A percentile compares a stretch with the other conserved stretches of the same genome.
Evolutionary conservation across 2,888 invertebrate genomes (phyloP).

Genomic region (Auanema freiburgensis): DNA sequence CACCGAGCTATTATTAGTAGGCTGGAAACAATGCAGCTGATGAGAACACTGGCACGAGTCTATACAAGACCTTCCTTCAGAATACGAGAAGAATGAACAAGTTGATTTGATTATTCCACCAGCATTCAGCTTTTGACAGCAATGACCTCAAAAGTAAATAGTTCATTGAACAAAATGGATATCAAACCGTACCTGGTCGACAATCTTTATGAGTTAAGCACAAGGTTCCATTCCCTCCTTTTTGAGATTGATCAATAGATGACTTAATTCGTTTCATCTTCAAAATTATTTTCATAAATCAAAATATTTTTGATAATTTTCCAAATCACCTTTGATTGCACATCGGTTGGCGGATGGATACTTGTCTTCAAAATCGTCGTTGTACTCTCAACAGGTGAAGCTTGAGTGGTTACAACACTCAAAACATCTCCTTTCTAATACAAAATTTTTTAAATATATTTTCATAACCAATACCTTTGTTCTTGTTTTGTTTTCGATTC

Average conservation of each 20-base stretch:
- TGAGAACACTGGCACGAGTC: constrained; percentile 20
- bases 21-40: constrained; percentile 15
- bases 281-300: not conserved
- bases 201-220: constrained; percentile 32
- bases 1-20: constrained; percentile 15
- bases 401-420: constrained; percentile 10
- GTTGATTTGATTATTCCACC: constrained; percentile 9
- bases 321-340: constrained; percentile 1
- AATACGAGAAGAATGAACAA: constrained; percentile 11
- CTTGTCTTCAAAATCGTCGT: constrained; percentile 18
- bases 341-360: constrained; percentile 14
- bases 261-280: constrained; percentile 22
- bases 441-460: not conserved
- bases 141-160: constrained; percentile 21
- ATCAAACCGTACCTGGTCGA: constrained; percentile 24
- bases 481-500: constrained; percentile 18
- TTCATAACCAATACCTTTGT: not conserved
- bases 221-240: constrained; percentile 23
- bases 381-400: not conserved
- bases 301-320: constrained; percentile 3
- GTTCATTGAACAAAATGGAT: not conserved
- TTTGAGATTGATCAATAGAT: constrained; percentile 20
- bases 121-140: constrained; percentile 23
- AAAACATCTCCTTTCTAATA: constrained; percentile 3
- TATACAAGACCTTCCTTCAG: constrained; percentile 11